Evolutionary conservation across 1,140 invertebrate species (phyloP), one percentile per base, ranked within the genome.

Genomic region (Muscidifurax raptorellus): DNA sequence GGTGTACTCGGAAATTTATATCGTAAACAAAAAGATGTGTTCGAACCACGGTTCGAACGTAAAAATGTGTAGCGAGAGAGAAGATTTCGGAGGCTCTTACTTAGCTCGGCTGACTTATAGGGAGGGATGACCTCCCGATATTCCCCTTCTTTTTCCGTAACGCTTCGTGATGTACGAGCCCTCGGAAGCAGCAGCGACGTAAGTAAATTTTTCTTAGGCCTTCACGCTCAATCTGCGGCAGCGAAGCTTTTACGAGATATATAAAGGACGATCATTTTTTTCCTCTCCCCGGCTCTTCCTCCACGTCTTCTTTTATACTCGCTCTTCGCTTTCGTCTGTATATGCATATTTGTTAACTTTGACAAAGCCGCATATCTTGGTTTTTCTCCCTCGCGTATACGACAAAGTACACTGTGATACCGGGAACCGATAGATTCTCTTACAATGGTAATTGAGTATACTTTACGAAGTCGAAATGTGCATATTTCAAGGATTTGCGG

Each of bases 221-320:
- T 80, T 80, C 76, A 59, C 66, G 76, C 82, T 78, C 75, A 67
- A 78, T 79, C 44, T 72, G 36, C 28, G 44, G 28, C 27, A 36
- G 13, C n/a, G 25, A 83, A 2, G 28, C 67, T 79, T 84, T 84
- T 76, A 75, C 78, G 27, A 85, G 59, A 81, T 81, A 85, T 81
- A 85, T 77, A 85, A 85, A 85, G 9, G 69, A 81, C 18, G 27
- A 80, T 85, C 71, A 81, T 81, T 81, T 81, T 85, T 81, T 25
- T 66, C 32, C 25, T 44, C 36, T 66, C 27, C n/a, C n/a, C 30
- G 12, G 3, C 52, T 32, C 25, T 44, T 28, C 18, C 36, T 66
- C 36, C 59, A 18, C n/a, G 30, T n/a, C n/a, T 59, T 25, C 76
- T 6, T 80, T 52, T 47, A 44, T 2, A 22, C 30, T 75, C 32